Evolutionary conservation across 2,888 invertebrate genomes (phyloP).

Genomic region (Eristalinus sepulchralis): DNA sequence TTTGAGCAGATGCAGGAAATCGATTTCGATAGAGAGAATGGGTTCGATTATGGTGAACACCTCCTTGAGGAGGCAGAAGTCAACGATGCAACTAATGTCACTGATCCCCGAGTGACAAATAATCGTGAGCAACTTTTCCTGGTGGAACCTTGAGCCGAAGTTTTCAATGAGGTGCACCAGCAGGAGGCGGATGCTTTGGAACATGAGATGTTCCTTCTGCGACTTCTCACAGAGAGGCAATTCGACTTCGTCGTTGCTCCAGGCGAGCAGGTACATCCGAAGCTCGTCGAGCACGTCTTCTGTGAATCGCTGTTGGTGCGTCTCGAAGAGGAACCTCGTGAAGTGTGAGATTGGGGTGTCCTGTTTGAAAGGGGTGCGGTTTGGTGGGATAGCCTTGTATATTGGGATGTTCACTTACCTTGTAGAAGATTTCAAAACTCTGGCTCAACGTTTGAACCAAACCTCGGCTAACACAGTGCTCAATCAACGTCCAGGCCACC

Average conservation of each 20-base stretch:
- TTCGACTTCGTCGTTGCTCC: slow-evolving; percentile 77
- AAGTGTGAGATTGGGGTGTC: slow-evolving; percentile 84
- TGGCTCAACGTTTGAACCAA: slow-evolving; percentile 84
- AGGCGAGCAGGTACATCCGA: slow-evolving; percentile 76
- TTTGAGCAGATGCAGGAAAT: slow-evolving; percentile 75
- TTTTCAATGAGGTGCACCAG: slow-evolving; percentile 84
- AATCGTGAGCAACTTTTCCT: slow-evolving; percentile 84
- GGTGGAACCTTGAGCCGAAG: slow-evolving; percentile 85
- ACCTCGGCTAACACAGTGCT: slow-evolving; percentile 81
- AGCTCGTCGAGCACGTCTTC: slow-evolving; percentile 81
- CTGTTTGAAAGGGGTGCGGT: slow-evolving; percentile 80
- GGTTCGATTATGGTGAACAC: slow-evolving; percentile 83
- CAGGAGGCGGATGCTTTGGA: slow-evolving; percentile 83
- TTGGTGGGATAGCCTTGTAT: neutral
- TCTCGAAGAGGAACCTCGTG: slow-evolving; percentile 83
- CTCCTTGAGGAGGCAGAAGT: slow-evolving; percentile 81
- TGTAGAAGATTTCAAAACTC: slow-evolving; percentile 87
- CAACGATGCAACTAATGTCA: slow-evolving; percentile 81
- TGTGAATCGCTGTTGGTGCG: slow-evolving; percentile 82
- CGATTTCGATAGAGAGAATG: slow-evolving; percentile 73
- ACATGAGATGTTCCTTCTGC: slow-evolving; percentile 82
- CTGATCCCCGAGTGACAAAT: slow-evolving; percentile 83
- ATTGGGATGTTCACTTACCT: slow-evolving; percentile 81
- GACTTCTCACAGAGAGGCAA: slow-evolving; percentile 78
- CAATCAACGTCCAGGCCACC: slow-evolving; percentile 75